Evolutionary conservation across 2,888 invertebrate genomes (phyloP), one percentile per base, ranked within the genome.

Genomic region (Dromius quadrimaculatus): DNA sequence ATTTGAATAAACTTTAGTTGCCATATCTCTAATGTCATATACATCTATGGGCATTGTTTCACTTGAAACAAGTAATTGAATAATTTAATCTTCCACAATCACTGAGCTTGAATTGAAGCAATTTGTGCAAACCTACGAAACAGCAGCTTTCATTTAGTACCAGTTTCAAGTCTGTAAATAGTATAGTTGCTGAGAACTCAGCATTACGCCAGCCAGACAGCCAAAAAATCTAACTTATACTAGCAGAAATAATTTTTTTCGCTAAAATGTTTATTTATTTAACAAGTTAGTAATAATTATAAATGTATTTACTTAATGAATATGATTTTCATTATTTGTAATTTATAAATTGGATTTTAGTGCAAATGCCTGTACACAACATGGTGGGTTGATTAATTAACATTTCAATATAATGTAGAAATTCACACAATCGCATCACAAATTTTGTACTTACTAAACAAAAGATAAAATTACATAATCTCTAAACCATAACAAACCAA

Each of bases 311-410:
- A 17, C 34, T 9, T 47, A 23, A 47, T 47, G 47, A 47, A 47
- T 47, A 23, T 32, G 36, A 32, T 54, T 28, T 43, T 43, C 45
- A 9, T 13, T 47, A 28, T 45, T 19, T 9, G 34, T 32, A 28
- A 64, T 64, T 32, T 63, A 47, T 45, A 15, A 54, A 28, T n/a
- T n/a, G n/a, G n/a, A 54, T n/a, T 59, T 19, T 62, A 47, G 70
- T 70, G 70, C 70, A 62, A 62, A 61, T 62, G 61, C 62, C 70
- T 70, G 70, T 70, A 70, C 70, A 70, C 70, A 70, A 70, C 70
- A 70, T 70, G 70, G 70, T 70, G 70, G 70, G 62, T 20, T 62
- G 66, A 66, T 28, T 34, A 41, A 9, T 41, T 41, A 57, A 66
- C 66, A 66, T 66, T 36, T 23, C 22, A 66, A 57, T 66, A 54